Percentiles rank a stretch among this genome's conserved stretches.
Conservation (phyloP, 2,888 invertebrate genomes). For the Torymus texanus region DNA sequence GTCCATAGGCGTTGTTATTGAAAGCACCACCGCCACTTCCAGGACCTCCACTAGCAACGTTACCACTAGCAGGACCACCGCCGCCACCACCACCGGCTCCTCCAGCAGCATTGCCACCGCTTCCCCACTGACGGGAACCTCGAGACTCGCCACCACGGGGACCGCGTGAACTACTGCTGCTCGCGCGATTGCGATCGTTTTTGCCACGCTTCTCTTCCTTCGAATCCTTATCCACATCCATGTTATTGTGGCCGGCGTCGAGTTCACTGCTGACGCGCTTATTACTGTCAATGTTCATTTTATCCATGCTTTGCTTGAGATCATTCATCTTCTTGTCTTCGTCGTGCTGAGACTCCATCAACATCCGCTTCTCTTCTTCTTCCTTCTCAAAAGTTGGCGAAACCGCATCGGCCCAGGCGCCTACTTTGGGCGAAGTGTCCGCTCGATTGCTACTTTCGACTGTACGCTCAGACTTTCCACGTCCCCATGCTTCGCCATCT, state of each 20-base stretch:
- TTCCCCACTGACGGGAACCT: conserved; percentile 76
- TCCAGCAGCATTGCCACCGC: conserved; percentile 75
- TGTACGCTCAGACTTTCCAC: conserved; percentile 76
- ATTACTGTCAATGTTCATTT: conserved; percentile 68
- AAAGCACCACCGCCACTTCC: conserved; percentile 67
- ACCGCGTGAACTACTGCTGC: conserved; percentile 76
- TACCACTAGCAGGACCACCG: conserved; percentile 70
- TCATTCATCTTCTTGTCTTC: conserved; percentile 68
- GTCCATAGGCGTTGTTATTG: conserved; percentile 65
- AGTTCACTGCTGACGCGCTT: conserved; percentile 66
- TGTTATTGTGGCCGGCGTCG: conserved; percentile 74
- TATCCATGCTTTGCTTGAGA: conserved; percentile 69
- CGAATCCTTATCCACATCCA: conserved; percentile 66
- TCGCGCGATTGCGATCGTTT: conserved; percentile 72
- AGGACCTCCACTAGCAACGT: conserved; percentile 67
- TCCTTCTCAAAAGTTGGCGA: conserved; percentile 73
- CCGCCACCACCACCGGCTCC: conserved; percentile 72
- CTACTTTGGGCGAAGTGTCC: conserved; percentile 39
- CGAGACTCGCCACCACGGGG: conserved; percentile 66
- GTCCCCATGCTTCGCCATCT: conserved; percentile 76
- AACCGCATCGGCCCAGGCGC: conserved; percentile 75
- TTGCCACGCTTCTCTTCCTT: conserved; percentile 74
- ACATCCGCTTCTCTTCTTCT: conserved; percentile 68
- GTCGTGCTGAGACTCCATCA: conserved; percentile 61
- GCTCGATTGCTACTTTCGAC: conserved; percentile 69